A percentile compares a stretch with the other conserved stretches of the same genome.
These are phyloP conservation scores for Apodemia arnacis DNA, from an alignment of 2,888 invertebrate genomes.

Conservation along the genomic window DNA sequence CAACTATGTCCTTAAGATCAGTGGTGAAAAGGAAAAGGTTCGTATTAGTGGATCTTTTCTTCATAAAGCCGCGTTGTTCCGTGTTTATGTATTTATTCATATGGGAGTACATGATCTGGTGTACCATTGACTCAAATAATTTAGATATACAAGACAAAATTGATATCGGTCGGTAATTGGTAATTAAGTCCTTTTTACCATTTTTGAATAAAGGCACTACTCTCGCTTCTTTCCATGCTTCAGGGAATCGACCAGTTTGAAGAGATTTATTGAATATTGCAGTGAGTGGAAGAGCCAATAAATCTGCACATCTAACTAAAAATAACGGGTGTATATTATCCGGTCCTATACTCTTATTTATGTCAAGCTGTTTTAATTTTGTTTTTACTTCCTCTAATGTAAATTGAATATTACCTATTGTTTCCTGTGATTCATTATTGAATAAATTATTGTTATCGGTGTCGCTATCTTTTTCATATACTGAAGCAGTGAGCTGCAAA, in stretches of 20 bases:
- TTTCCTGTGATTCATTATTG: background rate
- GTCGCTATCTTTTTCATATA: background rate
- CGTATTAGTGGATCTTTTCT: constrained; percentile 31
- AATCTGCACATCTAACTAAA: constrained; percentile 20
- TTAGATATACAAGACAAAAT: constrained; percentile 59
- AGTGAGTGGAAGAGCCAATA: constrained; percentile 22
- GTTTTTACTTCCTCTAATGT: background rate
- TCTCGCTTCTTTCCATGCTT: constrained; percentile 41
- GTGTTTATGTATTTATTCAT: constrained; percentile 33
- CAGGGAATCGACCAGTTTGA: constrained; percentile 35
- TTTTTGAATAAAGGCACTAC: constrained; percentile 48
- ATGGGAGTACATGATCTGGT: constrained; percentile 19
- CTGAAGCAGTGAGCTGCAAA: background rate
- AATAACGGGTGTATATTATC: constrained; percentile 39
- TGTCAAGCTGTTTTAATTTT: constrained; percentile 33
- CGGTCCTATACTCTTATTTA: constrained; percentile 39
- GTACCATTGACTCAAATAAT: constrained; percentile 59
- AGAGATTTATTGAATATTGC: constrained; percentile 37
- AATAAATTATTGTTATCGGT: background rate
- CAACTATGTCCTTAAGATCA: background rate
- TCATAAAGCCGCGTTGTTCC: constrained; percentile 40
- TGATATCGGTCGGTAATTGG: constrained; percentile 49
- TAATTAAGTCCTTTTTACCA: constrained; percentile 24
- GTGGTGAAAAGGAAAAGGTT: constrained; percentile 31
- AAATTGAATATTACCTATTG: background rate